Evolutionary conservation across 2,797 vertebrate genomes (phyloP).

Genomic region (Euphonia xanthogaster): DNA sequence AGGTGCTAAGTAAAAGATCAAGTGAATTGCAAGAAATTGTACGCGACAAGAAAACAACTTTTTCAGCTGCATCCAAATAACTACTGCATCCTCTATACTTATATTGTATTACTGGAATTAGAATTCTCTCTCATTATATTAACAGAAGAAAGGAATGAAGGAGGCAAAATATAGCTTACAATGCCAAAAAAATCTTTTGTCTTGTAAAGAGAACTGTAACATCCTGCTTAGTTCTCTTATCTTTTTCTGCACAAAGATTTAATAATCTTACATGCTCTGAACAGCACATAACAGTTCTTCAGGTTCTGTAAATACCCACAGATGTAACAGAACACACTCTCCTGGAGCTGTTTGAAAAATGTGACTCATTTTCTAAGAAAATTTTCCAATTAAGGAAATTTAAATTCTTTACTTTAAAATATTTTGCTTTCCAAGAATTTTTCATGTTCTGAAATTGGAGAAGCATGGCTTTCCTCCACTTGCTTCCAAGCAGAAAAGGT

Average conservation of each 20-base stretch:
- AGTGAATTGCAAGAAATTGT: slow-evolving; percentile 2
- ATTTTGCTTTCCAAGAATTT: not conserved
- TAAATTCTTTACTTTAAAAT: not conserved
- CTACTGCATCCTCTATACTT: slow-evolving; percentile 1
- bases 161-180: not conserved
- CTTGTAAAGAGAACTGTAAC: not conserved
- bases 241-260: not conserved
- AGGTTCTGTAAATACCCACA: not conserved
- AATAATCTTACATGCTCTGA: not conserved
- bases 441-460: not conserved
- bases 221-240: not conserved
- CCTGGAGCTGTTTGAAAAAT: not conserved
- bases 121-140: slow-evolving; percentile 2
- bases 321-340: not conserved
- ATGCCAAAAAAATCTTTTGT: not conserved
- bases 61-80: slow-evolving; percentile 16
- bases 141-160: not conserved
- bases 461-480: not conserved
- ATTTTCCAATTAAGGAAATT: not conserved
- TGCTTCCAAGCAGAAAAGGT: not conserved
- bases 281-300: not conserved
- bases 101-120: slow-evolving; percentile 29
- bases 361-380: not conserved
- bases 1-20: slow-evolving; percentile 15
- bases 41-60: slow-evolving; percentile 26